Evolutionary conservation across 1,140 invertebrate species (phyloP).

Genomic region (Euura lappo): DNA sequence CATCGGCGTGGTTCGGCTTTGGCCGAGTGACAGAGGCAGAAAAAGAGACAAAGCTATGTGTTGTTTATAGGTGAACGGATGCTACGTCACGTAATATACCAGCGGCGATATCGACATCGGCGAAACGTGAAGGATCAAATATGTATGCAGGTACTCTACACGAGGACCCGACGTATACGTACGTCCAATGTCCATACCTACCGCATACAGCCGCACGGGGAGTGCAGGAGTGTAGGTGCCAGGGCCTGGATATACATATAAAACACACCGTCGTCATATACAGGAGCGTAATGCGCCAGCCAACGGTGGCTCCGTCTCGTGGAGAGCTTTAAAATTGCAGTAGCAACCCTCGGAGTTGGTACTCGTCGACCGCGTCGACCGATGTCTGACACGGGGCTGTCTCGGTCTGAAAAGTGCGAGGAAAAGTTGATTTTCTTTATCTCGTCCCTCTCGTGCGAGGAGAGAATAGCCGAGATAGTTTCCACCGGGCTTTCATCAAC

Average conservation of each 20-base stretch:
- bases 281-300: constrained; percentile 4
- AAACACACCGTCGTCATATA: background rate
- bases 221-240: too few species aligned
- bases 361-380: background rate
- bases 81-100: background rate
- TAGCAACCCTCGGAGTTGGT: constrained; percentile 2
- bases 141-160: background rate
- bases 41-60: background rate
- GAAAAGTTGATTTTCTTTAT: background rate
- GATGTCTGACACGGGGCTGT: background rate
- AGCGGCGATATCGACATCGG: background rate
- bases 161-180: too few species aligned
- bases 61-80: background rate
- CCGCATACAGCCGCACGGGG: too few species aligned
- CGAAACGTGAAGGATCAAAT: constrained; percentile 7
- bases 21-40: too few species aligned
- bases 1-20: too few species aligned
- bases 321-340: constrained; percentile 1
- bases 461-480: background rate
- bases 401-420: background rate
- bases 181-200: too few species aligned
- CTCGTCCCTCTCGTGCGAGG: too few species aligned
- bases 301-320: constrained; percentile 6
- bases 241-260: background rate
- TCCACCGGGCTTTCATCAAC: background rate